Conservation (phyloP, 2,797 vertebrate genomes). For the Myotis daubentonii region DNA sequence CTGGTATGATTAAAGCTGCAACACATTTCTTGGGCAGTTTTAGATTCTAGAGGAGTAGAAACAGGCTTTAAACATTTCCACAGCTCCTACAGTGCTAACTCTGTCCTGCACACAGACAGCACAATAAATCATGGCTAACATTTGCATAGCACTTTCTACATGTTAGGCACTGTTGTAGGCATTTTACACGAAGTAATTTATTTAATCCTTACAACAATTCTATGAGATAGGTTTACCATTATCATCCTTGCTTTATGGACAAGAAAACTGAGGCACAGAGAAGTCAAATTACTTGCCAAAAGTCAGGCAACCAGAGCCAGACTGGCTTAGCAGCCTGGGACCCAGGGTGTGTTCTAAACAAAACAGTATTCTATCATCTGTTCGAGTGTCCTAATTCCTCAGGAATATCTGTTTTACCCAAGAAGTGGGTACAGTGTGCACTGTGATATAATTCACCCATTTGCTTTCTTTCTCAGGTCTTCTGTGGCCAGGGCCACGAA, state of each 20-base stretch:
- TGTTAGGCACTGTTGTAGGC: neutral
- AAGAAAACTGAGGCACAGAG: neutral
- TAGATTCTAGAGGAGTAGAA: neutral
- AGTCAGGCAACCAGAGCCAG: neutral
- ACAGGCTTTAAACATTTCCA: neutral
- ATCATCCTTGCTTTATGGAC: neutral
- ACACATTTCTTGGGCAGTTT: neutral
- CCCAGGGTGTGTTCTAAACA: neutral
- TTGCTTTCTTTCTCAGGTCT: conserved; percentile 58
- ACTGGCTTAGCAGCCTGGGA: neutral
- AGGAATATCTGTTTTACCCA: conserved; percentile 8
- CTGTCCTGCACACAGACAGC: neutral
- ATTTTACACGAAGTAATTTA: neutral
- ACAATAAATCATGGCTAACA: neutral
- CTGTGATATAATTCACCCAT: neutral
- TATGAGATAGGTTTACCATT: neutral
- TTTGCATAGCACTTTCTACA: neutral
- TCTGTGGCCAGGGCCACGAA: conserved; percentile 53
- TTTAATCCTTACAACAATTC: neutral
- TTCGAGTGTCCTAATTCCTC: neutral
- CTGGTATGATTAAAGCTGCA: neutral
- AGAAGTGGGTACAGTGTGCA: fast-evolving
- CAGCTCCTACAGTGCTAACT: neutral
- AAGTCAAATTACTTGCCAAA: neutral
- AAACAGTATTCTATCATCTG: neutral